A percentile compares a stretch with the other conserved stretches of the same genome.
phyloP scores from a whole-genome alignment of 2,113 vertebrate species.

The Cinclus cinclus region DNA sequence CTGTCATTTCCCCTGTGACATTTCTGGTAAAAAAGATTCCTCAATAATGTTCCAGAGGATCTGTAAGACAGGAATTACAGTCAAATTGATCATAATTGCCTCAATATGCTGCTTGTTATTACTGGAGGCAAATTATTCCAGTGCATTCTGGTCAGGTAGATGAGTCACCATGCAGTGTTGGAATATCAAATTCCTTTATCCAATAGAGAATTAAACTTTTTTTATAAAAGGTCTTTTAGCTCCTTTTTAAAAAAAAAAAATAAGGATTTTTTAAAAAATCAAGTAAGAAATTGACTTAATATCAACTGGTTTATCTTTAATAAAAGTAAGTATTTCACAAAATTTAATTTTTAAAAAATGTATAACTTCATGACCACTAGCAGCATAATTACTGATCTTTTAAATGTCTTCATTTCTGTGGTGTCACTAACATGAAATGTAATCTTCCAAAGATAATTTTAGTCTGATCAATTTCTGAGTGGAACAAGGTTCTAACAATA shows the following conservation, averaged over 20 bases:
- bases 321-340: neutral
- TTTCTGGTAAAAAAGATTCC: neutral
- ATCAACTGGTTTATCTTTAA: neutral
- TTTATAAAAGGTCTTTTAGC: neutral
- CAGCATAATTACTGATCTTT: neutral
- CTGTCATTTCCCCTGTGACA: neutral
- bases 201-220: neutral
- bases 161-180: neutral
- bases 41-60: neutral
- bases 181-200: neutral
- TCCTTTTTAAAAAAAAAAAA: no score
- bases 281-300: neutral
- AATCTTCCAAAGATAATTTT: neutral
- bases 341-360: neutral
- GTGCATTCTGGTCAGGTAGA: neutral
- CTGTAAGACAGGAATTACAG: neutral
- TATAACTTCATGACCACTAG: neutral
- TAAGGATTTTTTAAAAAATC: neutral
- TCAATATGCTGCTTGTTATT: neutral
- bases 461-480: neutral
- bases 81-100: neutral
- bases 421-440: neutral
- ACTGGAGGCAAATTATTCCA: neutral
- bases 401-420: neutral
- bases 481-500: neutral